phyloP scores from a whole-genome alignment of 2,113 vertebrate genomes.

The Clinocottus analis region DNA sequence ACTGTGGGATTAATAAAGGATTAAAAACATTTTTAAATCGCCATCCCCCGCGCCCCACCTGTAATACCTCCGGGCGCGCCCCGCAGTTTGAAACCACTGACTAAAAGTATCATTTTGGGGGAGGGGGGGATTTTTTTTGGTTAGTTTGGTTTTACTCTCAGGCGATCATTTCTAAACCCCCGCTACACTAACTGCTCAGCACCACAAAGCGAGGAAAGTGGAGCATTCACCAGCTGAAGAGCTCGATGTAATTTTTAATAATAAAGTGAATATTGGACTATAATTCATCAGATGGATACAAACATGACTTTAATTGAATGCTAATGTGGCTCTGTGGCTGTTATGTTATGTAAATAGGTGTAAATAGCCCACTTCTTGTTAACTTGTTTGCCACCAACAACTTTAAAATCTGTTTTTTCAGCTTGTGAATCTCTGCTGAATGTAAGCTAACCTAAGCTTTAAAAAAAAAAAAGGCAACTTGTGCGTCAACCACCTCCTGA shows the following conservation, averaged over 20 bases:
- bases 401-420: background rate
- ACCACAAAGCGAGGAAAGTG: background rate
- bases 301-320: background rate
- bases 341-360: background rate
- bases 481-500: slow-evolving; percentile 20
- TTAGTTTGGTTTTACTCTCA: background rate
- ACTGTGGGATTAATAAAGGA: too few species aligned
- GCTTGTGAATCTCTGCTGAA: background rate
- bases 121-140: too few species aligned
- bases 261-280: background rate
- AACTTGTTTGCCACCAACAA: background rate
- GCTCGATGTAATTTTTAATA: background rate
- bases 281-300: background rate
- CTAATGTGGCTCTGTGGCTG: background rate
- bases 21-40: too few species aligned
- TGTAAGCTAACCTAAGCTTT: background rate
- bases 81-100: too few species aligned
- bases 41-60: too few species aligned
- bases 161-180: background rate
- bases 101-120: too few species aligned
- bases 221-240: background rate
- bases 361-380: background rate
- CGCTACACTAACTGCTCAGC: background rate
- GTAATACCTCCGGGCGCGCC: too few species aligned
- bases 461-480: background rate